Evolutionary conservation across 2,797 vertebrate species (phyloP), one percentile per base, ranked within the genome.

Genomic region (Scolopax rusticola): DNA sequence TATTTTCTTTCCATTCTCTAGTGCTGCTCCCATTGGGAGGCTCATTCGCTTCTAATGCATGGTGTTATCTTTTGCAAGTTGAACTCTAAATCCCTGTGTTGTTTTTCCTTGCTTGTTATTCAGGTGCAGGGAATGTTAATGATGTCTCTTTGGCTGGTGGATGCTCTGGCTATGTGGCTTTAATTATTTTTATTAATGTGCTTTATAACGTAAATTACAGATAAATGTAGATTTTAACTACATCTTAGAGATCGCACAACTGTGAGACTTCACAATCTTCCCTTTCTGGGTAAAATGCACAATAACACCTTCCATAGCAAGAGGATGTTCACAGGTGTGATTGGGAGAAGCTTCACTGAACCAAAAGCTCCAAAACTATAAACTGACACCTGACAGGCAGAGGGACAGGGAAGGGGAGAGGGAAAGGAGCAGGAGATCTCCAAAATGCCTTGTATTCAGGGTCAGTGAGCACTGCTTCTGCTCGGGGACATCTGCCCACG

Each of bases 51-150:
- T 97, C 97, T 97, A 97, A 97, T 97, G 96, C 96, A 92, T 60
- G 95, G 95, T 96, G 97, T 96, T 97, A 97, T 97, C 97, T 97
- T 97, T 95, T 96, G 96, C 97, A 94, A 96, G 96, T 95, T 97
- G 97, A 97, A 97, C 97, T 96, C 96, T 96, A 97, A 97, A 97
- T 97, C 97, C 96, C 94, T 3, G 21, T 87, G 96, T 97, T 97
- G 97, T 97, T 97, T 97, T 97, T 94, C 95, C 96, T 95, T 53
- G 93, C 96, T 96, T 97, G 94, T 97, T 97, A 97, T 97, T 97
- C 97, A 97, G 97, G 96, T 97, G 90, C 69, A n/a, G 97, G 93
- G 95, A 97, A 96, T 96, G 95, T 96, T 97, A 97, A 97, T 97
- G 96, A 95, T 94, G 94, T 83, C 90, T 97, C 90, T 91, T 94